Conservation (phyloP, 1,140 invertebrate genomes). For the Ceratina japonica region DNA sequence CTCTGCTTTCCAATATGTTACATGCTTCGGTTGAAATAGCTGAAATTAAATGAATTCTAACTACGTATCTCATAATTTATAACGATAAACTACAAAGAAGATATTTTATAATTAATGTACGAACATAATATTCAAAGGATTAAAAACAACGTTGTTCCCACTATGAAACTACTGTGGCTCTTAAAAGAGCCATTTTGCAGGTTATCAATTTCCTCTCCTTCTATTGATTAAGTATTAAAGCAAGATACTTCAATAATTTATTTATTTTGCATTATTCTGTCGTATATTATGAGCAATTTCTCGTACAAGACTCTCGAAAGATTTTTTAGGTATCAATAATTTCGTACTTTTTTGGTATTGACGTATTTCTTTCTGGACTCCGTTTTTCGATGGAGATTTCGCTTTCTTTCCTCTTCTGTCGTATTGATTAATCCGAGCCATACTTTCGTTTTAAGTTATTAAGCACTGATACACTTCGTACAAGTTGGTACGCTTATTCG, state of each 20-base stretch:
- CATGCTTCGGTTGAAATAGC: not conserved
- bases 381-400: not conserved
- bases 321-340: constrained; percentile 14
- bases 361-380: not conserved
- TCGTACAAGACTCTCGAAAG: constrained; percentile 1
- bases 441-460: not conserved
- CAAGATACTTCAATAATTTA: not conserved
- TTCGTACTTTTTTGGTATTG: constrained; percentile 16
- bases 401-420: not conserved
- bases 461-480: no score
- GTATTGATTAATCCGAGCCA: constrained; percentile 20
- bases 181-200: constrained; percentile 16
- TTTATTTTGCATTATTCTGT: not conserved
- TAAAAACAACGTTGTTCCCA: not conserved
- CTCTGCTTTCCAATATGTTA: no score
- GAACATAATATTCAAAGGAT: no score
- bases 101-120: no score
- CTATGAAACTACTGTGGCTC: not conserved
- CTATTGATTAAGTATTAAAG: not conserved
- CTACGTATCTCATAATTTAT: no score
- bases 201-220: not conserved
- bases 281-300: constrained; percentile 21
- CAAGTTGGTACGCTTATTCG: no score
- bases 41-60: not conserved
- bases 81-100: no score